These are phyloP conservation scores for Tetramorium simillimum DNA, from an alignment of 1,140 invertebrate genomes.

Conservation along the genomic window DNA sequence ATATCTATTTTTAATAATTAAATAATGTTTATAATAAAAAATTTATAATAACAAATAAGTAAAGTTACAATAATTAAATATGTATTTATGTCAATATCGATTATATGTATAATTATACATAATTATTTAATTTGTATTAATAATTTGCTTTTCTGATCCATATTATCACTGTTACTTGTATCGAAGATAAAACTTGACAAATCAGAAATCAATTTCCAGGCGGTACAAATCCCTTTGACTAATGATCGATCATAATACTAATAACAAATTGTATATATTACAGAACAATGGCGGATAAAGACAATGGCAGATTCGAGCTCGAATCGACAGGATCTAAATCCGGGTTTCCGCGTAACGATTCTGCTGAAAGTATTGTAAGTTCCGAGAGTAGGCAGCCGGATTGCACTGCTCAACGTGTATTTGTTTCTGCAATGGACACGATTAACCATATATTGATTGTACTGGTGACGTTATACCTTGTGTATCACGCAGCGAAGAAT, in stretches of 20 bases:
- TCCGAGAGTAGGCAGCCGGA: not conserved
- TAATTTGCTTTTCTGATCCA: not conserved
- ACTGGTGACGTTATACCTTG: constrained; percentile 70
- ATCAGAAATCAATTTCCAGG: not conserved
- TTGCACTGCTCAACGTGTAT: not conserved
- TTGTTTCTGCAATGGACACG: constrained; percentile 67
- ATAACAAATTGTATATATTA: constrained; percentile 17
- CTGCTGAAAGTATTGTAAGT: not conserved
- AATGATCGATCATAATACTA: not conserved
- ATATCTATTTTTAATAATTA: not conserved
- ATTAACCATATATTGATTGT: constrained; percentile 77
- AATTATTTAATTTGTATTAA: constrained; percentile 1
- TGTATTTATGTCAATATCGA: not conserved
- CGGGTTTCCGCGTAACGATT: not conserved
- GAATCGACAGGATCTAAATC: not conserved
- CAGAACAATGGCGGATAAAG: constrained; percentile 28
- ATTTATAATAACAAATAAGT: not conserved
- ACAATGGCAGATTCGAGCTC: not conserved
- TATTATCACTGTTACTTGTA: not conserved
- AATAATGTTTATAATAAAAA: not conserved
- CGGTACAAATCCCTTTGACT: not conserved
- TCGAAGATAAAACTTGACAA: not conserved
- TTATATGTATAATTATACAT: not conserved
- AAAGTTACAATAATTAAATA: not conserved
- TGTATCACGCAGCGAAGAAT: constrained; percentile 62